phyloP scores from a whole-genome alignment of 2,113 vertebrate species.

The Trochalopteron elliotii region DNA sequence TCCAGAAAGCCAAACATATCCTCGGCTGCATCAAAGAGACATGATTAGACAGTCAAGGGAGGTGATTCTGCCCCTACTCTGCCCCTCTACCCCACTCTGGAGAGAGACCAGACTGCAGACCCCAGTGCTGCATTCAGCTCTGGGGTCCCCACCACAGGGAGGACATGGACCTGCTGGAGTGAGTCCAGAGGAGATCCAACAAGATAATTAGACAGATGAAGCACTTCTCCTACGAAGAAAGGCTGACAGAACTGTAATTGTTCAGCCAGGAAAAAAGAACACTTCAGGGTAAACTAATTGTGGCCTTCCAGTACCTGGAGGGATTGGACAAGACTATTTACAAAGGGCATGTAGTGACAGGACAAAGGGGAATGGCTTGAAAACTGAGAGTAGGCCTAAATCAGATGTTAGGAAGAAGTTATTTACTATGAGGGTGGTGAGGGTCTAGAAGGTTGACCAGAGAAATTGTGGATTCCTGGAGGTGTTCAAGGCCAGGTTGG shows the following conservation, averaged over 20 bases:
- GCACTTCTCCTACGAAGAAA: not conserved
- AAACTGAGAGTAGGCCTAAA: not conserved
- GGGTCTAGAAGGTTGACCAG: not conserved
- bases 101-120: too few species aligned
- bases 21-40: not conserved
- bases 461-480: not conserved
- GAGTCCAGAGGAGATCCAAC: not conserved
- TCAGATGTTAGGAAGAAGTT: not conserved
- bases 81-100: not conserved
- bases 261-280: not conserved
- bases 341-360: not conserved
- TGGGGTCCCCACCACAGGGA: not conserved
- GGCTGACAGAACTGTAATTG: not conserved
- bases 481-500: not conserved
- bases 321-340: not conserved
- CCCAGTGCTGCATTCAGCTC: not conserved
- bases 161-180: not conserved
- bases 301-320: not conserved
- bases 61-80: not conserved
- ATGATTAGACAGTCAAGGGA: not conserved
- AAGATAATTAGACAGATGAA: not conserved
- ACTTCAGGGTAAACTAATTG: not conserved
- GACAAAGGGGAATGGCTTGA: not conserved
- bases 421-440: not conserved
- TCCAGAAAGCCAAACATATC: not conserved